phyloP scores from a whole-genome alignment of 2,888 invertebrate species.

The Stegophylla sp. region DNA sequence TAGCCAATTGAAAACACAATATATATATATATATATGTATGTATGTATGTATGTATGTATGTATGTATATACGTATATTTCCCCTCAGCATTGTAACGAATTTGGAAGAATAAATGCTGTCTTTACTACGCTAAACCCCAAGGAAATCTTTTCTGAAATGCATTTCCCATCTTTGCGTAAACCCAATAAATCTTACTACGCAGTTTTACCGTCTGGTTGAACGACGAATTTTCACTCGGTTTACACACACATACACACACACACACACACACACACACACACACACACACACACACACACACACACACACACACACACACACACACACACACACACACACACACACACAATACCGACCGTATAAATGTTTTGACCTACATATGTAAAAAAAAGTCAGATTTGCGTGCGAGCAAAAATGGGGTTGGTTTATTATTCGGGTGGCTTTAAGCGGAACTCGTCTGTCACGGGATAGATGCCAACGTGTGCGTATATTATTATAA shows the following conservation, averaged over 20 bases:
- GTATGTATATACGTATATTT: slow-evolving; percentile 21
- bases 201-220: background rate
- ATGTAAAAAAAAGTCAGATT: slow-evolving; percentile 33
- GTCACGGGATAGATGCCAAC: slow-evolving; percentile 25
- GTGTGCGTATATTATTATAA: no score
- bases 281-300: no score
- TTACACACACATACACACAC: background rate
- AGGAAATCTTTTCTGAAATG: slow-evolving; percentile 52
- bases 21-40: no score
- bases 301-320: no score
- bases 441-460: slow-evolving; percentile 15
- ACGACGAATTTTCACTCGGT: slow-evolving; percentile 43
- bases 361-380: slow-evolving; percentile 29
- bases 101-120: slow-evolving; percentile 30
- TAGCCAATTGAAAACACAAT: slow-evolving; percentile 32
- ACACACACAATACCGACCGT: no score
- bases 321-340: no score
- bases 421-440: slow-evolving; percentile 26
- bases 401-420: background rate
- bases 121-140: slow-evolving; percentile 14
- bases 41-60: no score
- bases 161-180: slow-evolving; percentile 29
- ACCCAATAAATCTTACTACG: slow-evolving; percentile 34
- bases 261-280: no score
- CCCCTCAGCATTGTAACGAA: slow-evolving; percentile 1